Conservation (phyloP, 2,113 vertebrate genomes). For the Toxostoma redivivum region DNA sequence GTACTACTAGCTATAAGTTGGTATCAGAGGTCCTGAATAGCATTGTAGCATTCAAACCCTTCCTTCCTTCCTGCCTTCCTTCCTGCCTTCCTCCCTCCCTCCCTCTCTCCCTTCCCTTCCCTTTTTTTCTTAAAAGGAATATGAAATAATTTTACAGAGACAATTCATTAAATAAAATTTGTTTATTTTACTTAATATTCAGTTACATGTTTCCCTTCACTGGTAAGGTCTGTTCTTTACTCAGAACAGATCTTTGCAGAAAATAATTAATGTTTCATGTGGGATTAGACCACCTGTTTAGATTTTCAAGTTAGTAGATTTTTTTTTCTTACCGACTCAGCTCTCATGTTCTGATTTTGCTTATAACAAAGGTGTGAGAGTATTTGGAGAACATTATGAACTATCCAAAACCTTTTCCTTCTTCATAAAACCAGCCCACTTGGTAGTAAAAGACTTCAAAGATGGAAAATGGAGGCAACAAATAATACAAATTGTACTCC, state of each 20-base stretch:
- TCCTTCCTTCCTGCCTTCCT: background rate
- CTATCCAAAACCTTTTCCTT: background rate
- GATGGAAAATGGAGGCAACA: background rate
- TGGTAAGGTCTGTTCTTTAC: background rate
- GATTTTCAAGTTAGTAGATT: background rate
- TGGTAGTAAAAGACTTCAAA: background rate
- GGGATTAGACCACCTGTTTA: background rate
- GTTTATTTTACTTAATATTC: background rate
- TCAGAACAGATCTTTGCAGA: background rate
- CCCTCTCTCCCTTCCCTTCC: background rate
- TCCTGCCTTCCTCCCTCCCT: background rate
- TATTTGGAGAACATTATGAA: background rate
- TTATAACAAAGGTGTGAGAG: background rate
- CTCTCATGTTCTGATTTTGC: background rate
- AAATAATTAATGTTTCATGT: background rate
- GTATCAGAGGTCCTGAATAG: background rate
- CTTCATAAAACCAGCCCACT: background rate
- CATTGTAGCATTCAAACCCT: background rate
- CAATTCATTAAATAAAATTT: background rate
- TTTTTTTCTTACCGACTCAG: background rate
- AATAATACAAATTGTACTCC: accelerated
- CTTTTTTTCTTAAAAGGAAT: background rate
- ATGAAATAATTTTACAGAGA: background rate
- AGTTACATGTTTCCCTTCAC: background rate
- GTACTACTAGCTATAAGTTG: background rate